Evolutionary conservation across 2,113 vertebrate species (phyloP), one percentile per base, ranked within the genome.

Genomic region (Brachionichthys hirsutus): DNA sequence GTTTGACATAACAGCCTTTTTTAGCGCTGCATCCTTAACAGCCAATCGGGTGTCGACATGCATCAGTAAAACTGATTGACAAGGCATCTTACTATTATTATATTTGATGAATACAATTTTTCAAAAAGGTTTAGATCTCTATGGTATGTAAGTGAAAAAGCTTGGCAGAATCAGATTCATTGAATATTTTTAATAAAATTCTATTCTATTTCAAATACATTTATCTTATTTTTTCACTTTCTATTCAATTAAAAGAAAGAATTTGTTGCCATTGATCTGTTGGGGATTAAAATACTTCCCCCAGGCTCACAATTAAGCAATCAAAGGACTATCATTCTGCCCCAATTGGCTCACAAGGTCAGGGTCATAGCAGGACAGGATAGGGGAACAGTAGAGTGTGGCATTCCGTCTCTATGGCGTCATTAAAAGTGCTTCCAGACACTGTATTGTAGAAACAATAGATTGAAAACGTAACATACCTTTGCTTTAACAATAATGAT

Each of bases 291-390:
- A 86, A 72, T 43, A 46, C 56, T 72, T 54, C 65, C 89, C 85
- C 41, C 62, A 53, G 90, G 90, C 89, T 84, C 65, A 73, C 77
- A 88, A 88, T 87, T 82, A 88, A 80, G 36, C 73, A 77, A 89
- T 89, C 81, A 82, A 61, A 64, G 80, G 46, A 16, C 73, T 58
- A 73, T 85, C 70, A 82, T 92, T 91, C 84, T 22, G 81, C 89
- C 70, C 87, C 79, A 88, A 57, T 83, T 82, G 74, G 62, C 73
- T 61, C 70, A 72, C 87, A 92, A 92, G 90, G 91, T 91, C 84
- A 73, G 35, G n/a, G 6, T 58, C 77, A 30, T 35, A 56, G 14
- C 52, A 45, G 54, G 63, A 73, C 64, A 67, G 62, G 65, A 52
- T 14, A 51, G 50, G 8, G 24, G 8, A 30, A 30, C 24, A 30